A percentile compares a stretch with the other conserved stretches of the same genome.
phyloP scores from a whole-genome alignment of 1,140 invertebrate genomes.

The Ceratoteleas bidentatus region DNA sequence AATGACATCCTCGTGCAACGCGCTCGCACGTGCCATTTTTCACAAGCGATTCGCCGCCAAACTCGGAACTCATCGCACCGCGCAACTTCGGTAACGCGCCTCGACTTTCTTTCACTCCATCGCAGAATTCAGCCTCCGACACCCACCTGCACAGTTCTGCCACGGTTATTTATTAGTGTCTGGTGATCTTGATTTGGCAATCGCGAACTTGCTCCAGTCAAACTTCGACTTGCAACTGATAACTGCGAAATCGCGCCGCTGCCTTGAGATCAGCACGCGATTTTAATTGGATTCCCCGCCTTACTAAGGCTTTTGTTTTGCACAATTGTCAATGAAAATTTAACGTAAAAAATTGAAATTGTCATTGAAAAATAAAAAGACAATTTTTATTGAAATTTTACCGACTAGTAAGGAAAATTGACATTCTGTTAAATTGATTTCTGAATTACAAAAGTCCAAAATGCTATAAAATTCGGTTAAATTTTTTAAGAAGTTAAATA shows the following conservation, averaged over 20 bases:
- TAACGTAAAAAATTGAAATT: no score
- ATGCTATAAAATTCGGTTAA: no score
- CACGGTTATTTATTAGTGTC: neutral
- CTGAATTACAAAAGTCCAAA: no score
- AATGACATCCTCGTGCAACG: slow-evolving; percentile 18
- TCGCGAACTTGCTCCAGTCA: no score
- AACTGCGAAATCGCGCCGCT: neutral
- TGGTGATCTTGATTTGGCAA: no score
- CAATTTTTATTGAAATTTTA: no score
- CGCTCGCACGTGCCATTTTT: slow-evolving; percentile 26
- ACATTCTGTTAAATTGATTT: no score
- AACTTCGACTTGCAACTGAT: no score
- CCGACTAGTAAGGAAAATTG: no score
- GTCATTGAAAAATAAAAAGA: no score
- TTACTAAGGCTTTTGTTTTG: slow-evolving; percentile 13
- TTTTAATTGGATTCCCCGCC: slow-evolving; percentile 49
- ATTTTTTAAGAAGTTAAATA: no score
- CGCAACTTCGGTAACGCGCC: neutral
- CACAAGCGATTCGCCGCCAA: neutral
- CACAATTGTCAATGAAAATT: neutral
- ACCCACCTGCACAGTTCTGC: slow-evolving; percentile 1
- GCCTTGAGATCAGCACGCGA: slow-evolving; percentile 35
- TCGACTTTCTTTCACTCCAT: slow-evolving; percentile 14
- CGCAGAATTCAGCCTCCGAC: neutral
- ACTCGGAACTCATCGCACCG: slow-evolving; percentile 2